Evolutionary conservation across 2,113 vertebrate species (phyloP), one percentile per base, ranked within the genome.

Genomic region (Plectropomus leopardus): DNA sequence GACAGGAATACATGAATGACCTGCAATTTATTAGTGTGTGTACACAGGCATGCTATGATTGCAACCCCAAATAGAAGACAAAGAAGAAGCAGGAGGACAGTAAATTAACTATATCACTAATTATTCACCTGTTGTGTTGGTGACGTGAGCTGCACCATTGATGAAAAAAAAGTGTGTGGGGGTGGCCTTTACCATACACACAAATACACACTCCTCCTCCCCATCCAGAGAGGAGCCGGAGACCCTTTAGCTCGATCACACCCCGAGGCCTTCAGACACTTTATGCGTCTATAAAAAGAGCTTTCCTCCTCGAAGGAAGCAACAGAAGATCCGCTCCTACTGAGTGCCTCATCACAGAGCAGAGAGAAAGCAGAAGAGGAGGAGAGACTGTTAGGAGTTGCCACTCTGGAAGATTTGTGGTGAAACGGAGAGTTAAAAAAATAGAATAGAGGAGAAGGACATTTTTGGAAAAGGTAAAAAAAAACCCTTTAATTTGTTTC

Each of bases 261-360:
- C 84, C 84, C 89, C 0, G 9, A 89, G 90, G 88, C 90, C 90
- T 88, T 71, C 82, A 90, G 82, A 84, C 47, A 68, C 78, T 79
- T 75, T 57, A 16, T 50, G 82, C 3, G 28, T 78, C 89, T 91
- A 90, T 90, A 93, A 88, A 92, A 93, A 87, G 89, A 90, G 88
- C 88, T 79, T 73, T 72, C 57, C 30, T 88, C 73, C 55, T 75
- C 64, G 8, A n/a, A 84, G 76, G 79, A 85, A 67, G 68, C 66
- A 65, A 59, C 68, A 58, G 76, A 74, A 50, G 67, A 85, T 55
- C 63, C 64, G 82, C 76, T 89, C 83, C 72, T 53, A 64, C 78
- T 13, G 78, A 88, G 51, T 70, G 24, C 58, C 83, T 84, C 67
- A 67, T 61, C 40, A 58, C 70, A 58, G 75, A 79, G 82, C 75